These are phyloP conservation scores for Leucopternis melanops DNA, from an alignment of 2,113 vertebrate species.

Conservation along the genomic window DNA sequence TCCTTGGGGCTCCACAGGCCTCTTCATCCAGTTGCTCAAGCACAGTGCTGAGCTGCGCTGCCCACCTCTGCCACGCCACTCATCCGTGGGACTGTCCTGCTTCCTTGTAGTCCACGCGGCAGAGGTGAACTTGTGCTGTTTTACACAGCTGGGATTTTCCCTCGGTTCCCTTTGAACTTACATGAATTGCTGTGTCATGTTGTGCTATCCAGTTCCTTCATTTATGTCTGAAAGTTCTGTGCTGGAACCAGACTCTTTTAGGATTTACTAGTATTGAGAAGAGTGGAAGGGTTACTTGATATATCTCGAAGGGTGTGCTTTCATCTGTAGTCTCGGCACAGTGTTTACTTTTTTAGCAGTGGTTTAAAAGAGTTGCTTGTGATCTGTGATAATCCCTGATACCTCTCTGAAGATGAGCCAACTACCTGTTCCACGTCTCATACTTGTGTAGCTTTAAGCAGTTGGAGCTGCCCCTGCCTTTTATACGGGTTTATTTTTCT, in stretches of 20 bases:
- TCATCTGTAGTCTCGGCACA: not conserved
- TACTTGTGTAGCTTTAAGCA: not conserved
- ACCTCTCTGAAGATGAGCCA: not conserved
- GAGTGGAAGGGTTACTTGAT: not conserved
- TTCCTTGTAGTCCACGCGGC: rapidly evolving
- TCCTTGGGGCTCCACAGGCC: not conserved
- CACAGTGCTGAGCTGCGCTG: not conserved
- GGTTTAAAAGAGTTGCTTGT: not conserved
- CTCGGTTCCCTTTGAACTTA: not conserved
- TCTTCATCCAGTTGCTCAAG: not conserved
- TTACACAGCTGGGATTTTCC: not conserved
- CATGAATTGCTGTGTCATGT: not conserved
- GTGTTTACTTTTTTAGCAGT: not conserved
- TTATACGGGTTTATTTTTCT: not conserved
- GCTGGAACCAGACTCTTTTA: not conserved
- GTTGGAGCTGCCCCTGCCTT: not conserved
- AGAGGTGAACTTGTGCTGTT: not conserved
- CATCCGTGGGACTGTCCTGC: not conserved
- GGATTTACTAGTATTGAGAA: not conserved
- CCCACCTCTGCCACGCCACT: not conserved
- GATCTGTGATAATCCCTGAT: not conserved
- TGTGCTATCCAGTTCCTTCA: not conserved
- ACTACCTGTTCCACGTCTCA: not conserved
- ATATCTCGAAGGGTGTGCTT: not conserved
- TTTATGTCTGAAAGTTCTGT: not conserved